Base-by-base conservation (phyloP, 1,140 invertebrate species). In the Micrasema longulum region DNA sequence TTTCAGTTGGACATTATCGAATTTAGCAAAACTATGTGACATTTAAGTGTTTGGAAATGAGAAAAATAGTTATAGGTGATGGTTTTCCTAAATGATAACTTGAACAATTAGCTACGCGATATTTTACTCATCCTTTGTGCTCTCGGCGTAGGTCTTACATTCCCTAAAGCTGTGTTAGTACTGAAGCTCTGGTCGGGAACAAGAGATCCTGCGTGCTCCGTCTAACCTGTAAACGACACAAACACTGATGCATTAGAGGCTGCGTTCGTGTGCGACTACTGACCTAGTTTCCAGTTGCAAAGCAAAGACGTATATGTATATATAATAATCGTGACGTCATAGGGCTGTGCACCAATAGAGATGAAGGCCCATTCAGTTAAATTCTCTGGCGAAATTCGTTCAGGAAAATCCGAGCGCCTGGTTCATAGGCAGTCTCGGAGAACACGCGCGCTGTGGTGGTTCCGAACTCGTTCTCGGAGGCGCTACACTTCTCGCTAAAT, bases 311-410 rank as follows among this genome's bases (percentile, higher is more conserved):
- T 63, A 53, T 9, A 75, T 57, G 57, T 43, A 64, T 68, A 66
- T 57, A 68, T 65, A 62, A 53, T 65, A 70, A 69, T 41, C 35
- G 79, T 83, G 81, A 83, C 82, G 82, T 83, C 82, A 83, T 78
- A 73, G 69, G 22, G 43, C 26, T 64, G 72, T 69, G 66, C 69
- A 77, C 82, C 82, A 83, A 83, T 83, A 57, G 73, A 72, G 60
- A 55, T 23, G 31, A 53, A 73, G 76, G 73, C 80, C 78, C 82
- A 83, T 83, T 83, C 82, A 83, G 70, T 60, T 65, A 41, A 52
- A 72, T 35, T 64, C 74, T 70, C 67, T 67, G 65, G 64, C 55
- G 71, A 64, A 70, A 69, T 73, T 73, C 74, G 74, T 76, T 76
- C 63, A 73, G 71, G 71, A 76, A 73, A 76, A 71, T 57, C 66